Evolutionary conservation across 2,797 vertebrate species (phyloP).

Genomic region (Enteromius argenteus): DNA sequence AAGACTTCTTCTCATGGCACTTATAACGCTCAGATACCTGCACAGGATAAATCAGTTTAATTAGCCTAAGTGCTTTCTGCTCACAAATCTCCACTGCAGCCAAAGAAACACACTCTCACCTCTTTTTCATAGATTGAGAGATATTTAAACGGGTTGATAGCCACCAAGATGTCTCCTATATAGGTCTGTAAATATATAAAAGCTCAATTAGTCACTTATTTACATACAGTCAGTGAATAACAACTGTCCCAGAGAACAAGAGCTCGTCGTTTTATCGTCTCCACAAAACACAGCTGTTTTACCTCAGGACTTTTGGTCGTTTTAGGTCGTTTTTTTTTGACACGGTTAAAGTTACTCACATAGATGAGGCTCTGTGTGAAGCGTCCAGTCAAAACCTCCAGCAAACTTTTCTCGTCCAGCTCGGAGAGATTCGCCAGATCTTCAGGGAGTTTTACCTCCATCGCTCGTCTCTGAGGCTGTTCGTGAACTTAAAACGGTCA

Average conservation of each 20-base stretch:
- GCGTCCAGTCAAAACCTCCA: constrained; percentile 67
- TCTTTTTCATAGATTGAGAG: constrained; percentile 74
- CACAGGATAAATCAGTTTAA: not conserved
- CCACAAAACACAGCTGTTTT: not conserved
- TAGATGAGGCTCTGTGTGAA: constrained; percentile 71
- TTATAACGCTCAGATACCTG: constrained; percentile 76
- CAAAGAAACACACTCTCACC: constrained; percentile 62
- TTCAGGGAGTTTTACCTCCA: constrained; percentile 52
- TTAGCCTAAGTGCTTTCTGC: not conserved
- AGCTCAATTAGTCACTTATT: not conserved
- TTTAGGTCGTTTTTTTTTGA: not conserved
- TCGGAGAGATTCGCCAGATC: constrained; percentile 70
- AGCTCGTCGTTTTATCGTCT: not conserved
- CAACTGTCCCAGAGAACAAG: not conserved
- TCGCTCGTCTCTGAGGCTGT: not conserved
- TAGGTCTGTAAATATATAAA: constrained; percentile 71
- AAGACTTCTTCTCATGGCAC: constrained; percentile 57
- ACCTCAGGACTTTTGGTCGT: not conserved
- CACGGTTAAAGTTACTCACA: constrained; percentile 65
- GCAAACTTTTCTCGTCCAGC: constrained; percentile 65
- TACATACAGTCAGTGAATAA: not conserved
- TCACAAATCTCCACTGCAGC: not conserved
- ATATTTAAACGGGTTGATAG: constrained; percentile 78
- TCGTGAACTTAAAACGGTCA: not conserved
- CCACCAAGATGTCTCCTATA: constrained; percentile 77